Base-by-base conservation (phyloP, 2,113 vertebrate genomes). In the Neomonachus schauinslandi region DNA sequence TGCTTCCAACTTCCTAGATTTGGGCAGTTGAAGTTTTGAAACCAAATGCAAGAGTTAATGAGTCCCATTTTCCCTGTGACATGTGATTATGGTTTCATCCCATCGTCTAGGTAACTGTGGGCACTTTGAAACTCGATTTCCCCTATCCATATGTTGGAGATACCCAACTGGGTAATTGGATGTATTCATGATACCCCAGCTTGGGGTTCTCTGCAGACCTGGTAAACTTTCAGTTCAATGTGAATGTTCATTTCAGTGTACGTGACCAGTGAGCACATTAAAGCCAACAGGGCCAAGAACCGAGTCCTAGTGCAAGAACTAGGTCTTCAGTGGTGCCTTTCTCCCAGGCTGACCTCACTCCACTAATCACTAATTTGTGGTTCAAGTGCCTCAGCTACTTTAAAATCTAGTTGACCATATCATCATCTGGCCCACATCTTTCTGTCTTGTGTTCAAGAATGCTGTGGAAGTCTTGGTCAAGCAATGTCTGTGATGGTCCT, bases 1-100 rank as follows among this genome's bases (percentile, higher is more conserved):
- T 16, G 71, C 55, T 6, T 55, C 42, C 26, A 88, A 16, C 39
- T 69, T 81, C 46, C 65, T 80, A 9, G 26, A 61, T 46, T 42
- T 46, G 21, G 82, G 55, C 39, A 28, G 71, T 22, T 94, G 72
- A 89, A 26, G 89, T 79, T 95, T 92, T 86, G n/a, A 92, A 94
- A 59, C 63, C 36, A 14, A 69, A 67, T 59, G 6, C 1, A 36
- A 63, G 69, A 67, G 39, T 69, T 95, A 77, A 46, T 28, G n/a
- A 39, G 55, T 51, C 7, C 4, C 31, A 18, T 49, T 61, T 94
- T 33, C 53, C 42, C 69, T 80, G 6, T 81, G 74, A 86, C 55
- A 63, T 24, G 36, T 28, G 57, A 3, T 22, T 90, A 67, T 39
- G n/a, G 26, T 53, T 77, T 69, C 31, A 71, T 72, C 53, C 10